Evolutionary conservation across 1,140 invertebrate genomes (phyloP), one percentile per base, ranked within the genome.

Genomic region (Dysdera silvatica): DNA sequence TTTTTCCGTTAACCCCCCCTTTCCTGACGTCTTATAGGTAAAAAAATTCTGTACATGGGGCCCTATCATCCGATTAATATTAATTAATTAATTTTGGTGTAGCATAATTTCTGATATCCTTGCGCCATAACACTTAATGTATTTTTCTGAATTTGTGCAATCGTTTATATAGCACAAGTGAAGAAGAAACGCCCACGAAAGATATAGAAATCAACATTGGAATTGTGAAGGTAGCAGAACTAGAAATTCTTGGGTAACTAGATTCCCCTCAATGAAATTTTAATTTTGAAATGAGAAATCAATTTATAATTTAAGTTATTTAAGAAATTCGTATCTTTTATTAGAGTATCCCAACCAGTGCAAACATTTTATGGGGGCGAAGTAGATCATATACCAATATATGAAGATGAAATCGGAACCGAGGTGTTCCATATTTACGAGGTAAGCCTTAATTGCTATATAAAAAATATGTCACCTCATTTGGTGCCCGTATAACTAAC

Each of bases 341-440:
- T 0, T 23, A 62, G 61, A 23, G 43, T 33, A 37, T 62, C 61
- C 20, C 52, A 62, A 10, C 61, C 61, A 14, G 61, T 55, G 16
- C 61, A 62, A 24, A 45, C 52, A 23, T 62, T 62, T 56, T 62
- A 56, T 56, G 61, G 61, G 40, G 61, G 61, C 7, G 52, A 62
- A 31, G 23, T 53, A 71, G 89, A 89, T 53, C 91, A 91, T 24
- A 81, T 84, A 61, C 78, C 89, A 32, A 82, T 85, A 61, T 89
- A 88, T 6, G 88, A 92, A 74, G 86, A 89, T 64, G 88, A 95
- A 71, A 83, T 96, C 57, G 94, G 94, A 4, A 84, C 85, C 4
- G 82, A 83, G 74, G 82, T 96, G 0, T 80, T 83, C 6, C 93
- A 98, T 71, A 87, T 84, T 29, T 97, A 91, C 74, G 83, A 87